Percentiles rank a stretch among this genome's conserved stretches.
These are phyloP conservation scores for Trichoplusia ni DNA, from an alignment of 1,140 invertebrate species.

Conservation along the genomic window DNA sequence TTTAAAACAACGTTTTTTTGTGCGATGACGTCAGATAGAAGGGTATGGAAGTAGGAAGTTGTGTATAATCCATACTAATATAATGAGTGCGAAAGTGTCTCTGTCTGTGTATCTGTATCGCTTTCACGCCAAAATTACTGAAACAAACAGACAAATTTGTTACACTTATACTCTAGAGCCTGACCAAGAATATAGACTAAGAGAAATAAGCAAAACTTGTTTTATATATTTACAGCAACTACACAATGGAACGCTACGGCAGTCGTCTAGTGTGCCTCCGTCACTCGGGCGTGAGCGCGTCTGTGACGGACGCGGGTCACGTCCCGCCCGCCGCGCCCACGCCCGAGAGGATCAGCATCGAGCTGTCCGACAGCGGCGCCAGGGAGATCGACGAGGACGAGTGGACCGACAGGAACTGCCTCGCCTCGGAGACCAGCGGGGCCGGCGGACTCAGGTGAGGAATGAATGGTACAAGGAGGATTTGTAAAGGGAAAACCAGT, in stretches of 20 bases:
- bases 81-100: too few relatives aligned
- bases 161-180: too few relatives aligned
- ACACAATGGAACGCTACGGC: constrained; percentile 67
- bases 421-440: constrained; percentile 84
- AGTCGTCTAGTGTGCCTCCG: constrained; percentile 63
- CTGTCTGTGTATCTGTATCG: too few relatives aligned
- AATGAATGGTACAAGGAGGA: too few relatives aligned
- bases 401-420: constrained; percentile 95
- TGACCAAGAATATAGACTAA: too few relatives aligned
- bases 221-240: constrained; percentile 49
- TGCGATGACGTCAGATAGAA: too few relatives aligned
- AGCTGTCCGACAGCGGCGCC: constrained; percentile 85
- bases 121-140: too few relatives aligned
- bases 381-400: constrained; percentile 95
- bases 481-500: too few relatives aligned
- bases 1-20: too few relatives aligned
- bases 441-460: constrained; percentile 85
- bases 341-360: constrained; percentile 89
- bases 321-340: constrained; percentile 42
- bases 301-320: constrained; percentile 77
- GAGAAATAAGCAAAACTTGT: background rate
- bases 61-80: too few relatives aligned
- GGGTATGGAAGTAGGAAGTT: too few relatives aligned
- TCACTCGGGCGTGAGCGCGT: constrained; percentile 53
- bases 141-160: too few relatives aligned